phyloP scores from a whole-genome alignment of 2,113 vertebrate genomes.

The Geococcyx californianus region DNA sequence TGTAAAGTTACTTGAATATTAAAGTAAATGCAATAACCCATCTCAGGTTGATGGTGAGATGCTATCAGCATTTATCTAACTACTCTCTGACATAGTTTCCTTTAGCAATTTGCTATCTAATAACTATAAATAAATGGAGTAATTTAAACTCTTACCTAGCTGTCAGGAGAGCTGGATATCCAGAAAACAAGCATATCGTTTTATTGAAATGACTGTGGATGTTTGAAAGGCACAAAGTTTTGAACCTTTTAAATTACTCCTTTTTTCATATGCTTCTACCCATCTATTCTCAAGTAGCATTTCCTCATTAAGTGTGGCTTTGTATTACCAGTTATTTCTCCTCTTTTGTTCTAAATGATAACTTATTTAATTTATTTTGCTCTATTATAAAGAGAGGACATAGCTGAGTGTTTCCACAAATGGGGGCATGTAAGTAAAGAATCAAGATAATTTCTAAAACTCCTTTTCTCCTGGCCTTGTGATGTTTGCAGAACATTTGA shows the following conservation, averaged over 20 bases:
- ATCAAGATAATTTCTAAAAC: constrained; percentile 2
- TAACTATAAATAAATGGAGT: not conserved
- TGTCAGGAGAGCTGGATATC: not conserved
- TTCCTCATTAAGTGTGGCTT: not conserved
- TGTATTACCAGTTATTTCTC: not conserved
- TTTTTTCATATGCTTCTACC: not conserved
- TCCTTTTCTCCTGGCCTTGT: not conserved
- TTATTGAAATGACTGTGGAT: not conserved
- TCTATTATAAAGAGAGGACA: constrained; percentile 42
- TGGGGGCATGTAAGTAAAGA: not conserved
- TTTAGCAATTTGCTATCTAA: not conserved
- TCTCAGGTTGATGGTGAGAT: not conserved
- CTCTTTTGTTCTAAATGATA: constrained; percentile 31
- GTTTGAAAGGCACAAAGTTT: not conserved
- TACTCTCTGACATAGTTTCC: not conserved
- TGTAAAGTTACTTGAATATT: not conserved
- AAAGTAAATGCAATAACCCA: not conserved
- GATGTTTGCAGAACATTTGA: not conserved
- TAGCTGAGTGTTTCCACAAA: not conserved
- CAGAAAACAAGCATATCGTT: not conserved
- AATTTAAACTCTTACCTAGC: not conserved
- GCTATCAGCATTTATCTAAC: not conserved
- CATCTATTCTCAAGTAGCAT: not conserved
- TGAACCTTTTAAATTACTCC: not conserved
- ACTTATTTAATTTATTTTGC: constrained; percentile 48